phyloP scores from a whole-genome alignment of 2,113 vertebrate species.

The Piprites chloris region DNA sequence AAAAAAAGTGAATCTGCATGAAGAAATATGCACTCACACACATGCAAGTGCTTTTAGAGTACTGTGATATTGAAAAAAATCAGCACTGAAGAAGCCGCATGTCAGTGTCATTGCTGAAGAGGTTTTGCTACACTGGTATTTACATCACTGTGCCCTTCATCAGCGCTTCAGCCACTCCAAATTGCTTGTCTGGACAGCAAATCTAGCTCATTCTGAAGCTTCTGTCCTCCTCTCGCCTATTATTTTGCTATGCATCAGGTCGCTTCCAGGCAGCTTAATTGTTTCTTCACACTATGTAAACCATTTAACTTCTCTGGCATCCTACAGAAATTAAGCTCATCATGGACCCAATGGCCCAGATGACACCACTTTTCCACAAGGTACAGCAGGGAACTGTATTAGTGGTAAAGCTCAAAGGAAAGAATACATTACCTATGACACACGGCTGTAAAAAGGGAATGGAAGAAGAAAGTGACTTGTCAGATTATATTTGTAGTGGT shows the following conservation, averaged over 20 bases:
- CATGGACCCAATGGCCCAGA: neutral
- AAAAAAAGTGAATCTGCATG: too few relatives aligned
- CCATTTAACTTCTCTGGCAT: constrained; percentile 23
- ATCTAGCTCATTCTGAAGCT: neutral
- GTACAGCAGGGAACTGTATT: neutral
- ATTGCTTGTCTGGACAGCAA: neutral
- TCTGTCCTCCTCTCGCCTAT: constrained; percentile 5
- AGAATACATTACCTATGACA: neutral
- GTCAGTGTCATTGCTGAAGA: neutral
- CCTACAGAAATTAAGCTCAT: constrained; percentile 45
- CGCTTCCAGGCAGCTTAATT: constrained; percentile 30
- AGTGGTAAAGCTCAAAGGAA: neutral
- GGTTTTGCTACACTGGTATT: neutral
- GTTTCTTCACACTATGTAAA: constrained; percentile 54
- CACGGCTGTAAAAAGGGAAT: neutral
- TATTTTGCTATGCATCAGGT: constrained; percentile 7
- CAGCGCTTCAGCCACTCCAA: neutral
- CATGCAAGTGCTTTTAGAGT: neutral
- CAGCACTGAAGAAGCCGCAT: neutral
- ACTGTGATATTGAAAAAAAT: neutral
- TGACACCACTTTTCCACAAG: constrained; percentile 10
- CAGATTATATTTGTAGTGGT: neutral
- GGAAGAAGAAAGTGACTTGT: neutral
- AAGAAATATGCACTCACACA: neutral
- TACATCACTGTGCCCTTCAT: neutral